Evolutionary conservation across 2,113 vertebrate genomes (phyloP).

Genomic region (Elanoides forficatus): DNA sequence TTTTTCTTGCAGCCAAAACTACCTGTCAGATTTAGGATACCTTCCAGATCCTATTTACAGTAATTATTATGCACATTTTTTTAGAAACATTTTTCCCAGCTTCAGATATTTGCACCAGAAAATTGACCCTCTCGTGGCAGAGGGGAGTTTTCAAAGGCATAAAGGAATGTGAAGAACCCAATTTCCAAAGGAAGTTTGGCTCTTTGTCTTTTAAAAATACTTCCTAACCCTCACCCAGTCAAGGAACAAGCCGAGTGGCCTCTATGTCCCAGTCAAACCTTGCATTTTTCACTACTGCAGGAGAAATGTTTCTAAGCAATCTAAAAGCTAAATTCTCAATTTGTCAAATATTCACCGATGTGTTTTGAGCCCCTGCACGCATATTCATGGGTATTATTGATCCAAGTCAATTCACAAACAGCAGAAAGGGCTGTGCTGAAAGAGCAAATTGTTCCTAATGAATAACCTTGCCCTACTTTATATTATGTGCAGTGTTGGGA

Average conservation of each 20-base stretch:
- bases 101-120: not conserved
- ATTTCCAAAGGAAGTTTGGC: not conserved
- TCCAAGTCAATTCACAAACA: not conserved
- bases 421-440: not conserved
- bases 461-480: not conserved
- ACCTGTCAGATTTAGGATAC: not conserved
- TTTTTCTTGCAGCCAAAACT: conserved; percentile 25
- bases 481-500: not conserved
- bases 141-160: not conserved
- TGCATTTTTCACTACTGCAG: not conserved
- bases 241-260: not conserved
- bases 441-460: not conserved
- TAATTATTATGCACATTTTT: not conserved
- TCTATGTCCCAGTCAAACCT: not conserved
- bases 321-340: not conserved
- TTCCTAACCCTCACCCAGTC: not conserved
- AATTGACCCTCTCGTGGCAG: not conserved
- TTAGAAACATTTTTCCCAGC: conserved; percentile 5
- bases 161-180: not conserved
- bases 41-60: not conserved
- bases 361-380: not conserved
- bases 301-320: not conserved
- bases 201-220: not conserved
- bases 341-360: not conserved
- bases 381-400: not conserved